A percentile compares a stretch with the other conserved stretches of the same genome.
These are phyloP conservation scores for Coendou prehensilis DNA, from an alignment of 2,797 vertebrate species.

Conservation along the genomic window DNA sequence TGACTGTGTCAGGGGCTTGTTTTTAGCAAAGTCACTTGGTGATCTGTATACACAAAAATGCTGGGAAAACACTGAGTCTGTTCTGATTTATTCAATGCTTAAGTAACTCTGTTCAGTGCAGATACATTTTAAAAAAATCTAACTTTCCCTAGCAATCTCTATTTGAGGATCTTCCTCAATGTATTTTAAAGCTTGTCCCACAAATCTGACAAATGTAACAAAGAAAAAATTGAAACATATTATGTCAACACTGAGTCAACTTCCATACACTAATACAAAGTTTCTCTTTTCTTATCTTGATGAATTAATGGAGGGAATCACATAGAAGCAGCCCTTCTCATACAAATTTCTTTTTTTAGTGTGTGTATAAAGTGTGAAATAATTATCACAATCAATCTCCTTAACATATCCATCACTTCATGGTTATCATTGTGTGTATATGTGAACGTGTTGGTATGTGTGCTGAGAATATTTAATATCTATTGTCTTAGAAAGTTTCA, in stretches of 20 bases:
- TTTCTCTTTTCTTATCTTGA: background rate
- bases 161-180: background rate
- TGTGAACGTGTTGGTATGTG: background rate
- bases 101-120: background rate
- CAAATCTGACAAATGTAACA: background rate
- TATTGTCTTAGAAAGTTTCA: background rate
- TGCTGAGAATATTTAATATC: background rate
- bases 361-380: background rate
- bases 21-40: background rate
- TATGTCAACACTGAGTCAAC: background rate
- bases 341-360: background rate
- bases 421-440: background rate
- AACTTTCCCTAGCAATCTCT: background rate
- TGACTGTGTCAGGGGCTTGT: background rate
- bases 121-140: background rate
- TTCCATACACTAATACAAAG: background rate
- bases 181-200: conserved; percentile 27
- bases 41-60: background rate
- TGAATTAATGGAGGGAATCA: conserved; percentile 3
- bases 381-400: background rate
- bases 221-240: background rate
- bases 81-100: background rate
- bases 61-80: background rate
- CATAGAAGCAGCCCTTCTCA: background rate
- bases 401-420: background rate